Conservation (phyloP, 2,888 invertebrate genomes). For the Drosophila colorata region DNA sequence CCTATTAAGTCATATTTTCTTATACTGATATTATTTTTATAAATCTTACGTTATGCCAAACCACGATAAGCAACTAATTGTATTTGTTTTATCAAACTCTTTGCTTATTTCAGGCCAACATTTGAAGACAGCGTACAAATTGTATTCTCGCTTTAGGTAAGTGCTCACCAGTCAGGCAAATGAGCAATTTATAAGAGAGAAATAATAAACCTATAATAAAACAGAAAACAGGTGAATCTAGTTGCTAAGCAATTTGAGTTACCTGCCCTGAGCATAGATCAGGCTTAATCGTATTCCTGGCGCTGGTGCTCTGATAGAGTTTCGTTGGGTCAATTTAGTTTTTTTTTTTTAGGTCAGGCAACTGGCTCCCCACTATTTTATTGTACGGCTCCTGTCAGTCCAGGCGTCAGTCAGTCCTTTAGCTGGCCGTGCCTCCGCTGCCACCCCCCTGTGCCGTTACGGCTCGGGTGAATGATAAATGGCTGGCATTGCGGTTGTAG, state of each 20-base stretch:
- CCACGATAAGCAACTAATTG: background rate
- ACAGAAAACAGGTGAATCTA: constrained; percentile 7
- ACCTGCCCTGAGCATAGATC: constrained; percentile 41
- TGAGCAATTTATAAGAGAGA: constrained; percentile 25
- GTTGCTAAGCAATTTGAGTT: constrained; percentile 45
- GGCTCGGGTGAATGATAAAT: constrained; percentile 70
- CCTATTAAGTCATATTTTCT: too few species aligned
- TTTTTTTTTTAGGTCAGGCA: constrained; percentile 39
- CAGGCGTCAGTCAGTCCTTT: constrained; percentile 18
- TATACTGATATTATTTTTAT: background rate
- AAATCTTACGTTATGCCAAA: too few species aligned
- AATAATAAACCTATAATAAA: constrained; percentile 13
- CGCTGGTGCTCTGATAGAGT: constrained; percentile 4
- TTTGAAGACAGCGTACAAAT: constrained; percentile 43
- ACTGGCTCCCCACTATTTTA: constrained; percentile 11
- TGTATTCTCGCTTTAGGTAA: constrained; percentile 54
- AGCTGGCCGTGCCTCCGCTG: constrained; percentile 7
- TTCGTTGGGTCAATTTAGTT: constrained; percentile 51
- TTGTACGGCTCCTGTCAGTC: constrained; percentile 30
- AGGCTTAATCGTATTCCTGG: constrained; percentile 35
- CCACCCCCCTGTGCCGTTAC: constrained; percentile 8
- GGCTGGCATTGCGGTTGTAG: constrained; percentile 77
- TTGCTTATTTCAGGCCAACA: constrained; percentile 30
- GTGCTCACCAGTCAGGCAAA: constrained; percentile 21
- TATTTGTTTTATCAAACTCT: constrained; percentile 12